These are phyloP conservation scores for Sitophilus oryzae DNA, from an alignment of 1,140 invertebrate species.

Conservation along the genomic window DNA sequence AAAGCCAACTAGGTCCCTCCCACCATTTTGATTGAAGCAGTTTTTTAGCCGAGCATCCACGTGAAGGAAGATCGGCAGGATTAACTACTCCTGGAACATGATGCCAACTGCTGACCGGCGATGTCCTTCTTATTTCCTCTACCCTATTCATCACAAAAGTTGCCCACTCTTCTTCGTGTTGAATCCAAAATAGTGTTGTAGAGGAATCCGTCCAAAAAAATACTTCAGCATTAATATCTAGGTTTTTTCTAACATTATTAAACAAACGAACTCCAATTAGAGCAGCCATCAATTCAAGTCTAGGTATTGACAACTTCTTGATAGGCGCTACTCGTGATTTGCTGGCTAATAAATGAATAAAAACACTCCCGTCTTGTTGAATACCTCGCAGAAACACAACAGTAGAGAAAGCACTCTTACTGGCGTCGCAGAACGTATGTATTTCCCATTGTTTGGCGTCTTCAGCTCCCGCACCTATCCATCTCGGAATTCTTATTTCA, in stretches of 20 bases:
- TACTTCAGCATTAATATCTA: background rate
- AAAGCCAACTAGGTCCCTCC: constrained; percentile 37
- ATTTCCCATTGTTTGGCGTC: too few species aligned
- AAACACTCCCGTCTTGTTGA: constrained; percentile 4
- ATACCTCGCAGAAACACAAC: constrained; percentile 27
- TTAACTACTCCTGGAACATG: constrained; percentile 42
- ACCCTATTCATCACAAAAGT: constrained; percentile 45
- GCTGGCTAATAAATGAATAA: constrained; percentile 21
- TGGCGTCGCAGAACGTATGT: constrained; percentile 37
- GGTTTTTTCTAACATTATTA: constrained; percentile 11
- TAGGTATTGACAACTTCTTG: constrained; percentile 31
- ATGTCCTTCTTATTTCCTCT: constrained; percentile 36
- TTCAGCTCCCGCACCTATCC: background rate
- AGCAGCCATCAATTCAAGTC: constrained; percentile 29
- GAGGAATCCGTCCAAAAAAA: constrained; percentile 39
- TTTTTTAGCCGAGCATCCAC: constrained; percentile 37
- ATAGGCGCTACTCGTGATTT: constrained; percentile 35
- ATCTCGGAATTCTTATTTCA: constrained; percentile 20
- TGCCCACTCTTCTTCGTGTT: constrained; percentile 29
- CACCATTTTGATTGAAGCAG: constrained; percentile 42
- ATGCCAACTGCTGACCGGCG: constrained; percentile 31
- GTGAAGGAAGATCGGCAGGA: constrained; percentile 44
- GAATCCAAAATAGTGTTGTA: constrained; percentile 41
- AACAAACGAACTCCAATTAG: constrained; percentile 9
- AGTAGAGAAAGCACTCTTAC: constrained; percentile 30